Conservation (phyloP, 2,113 vertebrate genomes). For the Lasiurus borealis region DNA sequence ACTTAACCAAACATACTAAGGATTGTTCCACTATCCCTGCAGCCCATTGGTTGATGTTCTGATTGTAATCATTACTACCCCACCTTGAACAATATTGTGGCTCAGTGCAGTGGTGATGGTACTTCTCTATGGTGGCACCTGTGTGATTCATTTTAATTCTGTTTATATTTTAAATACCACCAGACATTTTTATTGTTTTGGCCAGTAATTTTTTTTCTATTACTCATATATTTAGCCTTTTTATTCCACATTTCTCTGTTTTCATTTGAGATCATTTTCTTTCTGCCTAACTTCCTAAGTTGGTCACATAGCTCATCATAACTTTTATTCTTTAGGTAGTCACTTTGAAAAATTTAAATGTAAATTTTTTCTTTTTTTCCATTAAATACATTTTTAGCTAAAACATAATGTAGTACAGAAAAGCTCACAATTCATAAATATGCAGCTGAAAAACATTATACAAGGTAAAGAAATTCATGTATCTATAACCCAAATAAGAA, state of each 20-base stretch:
- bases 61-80: slow-evolving; percentile 93
- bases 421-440: slow-evolving; percentile 32
- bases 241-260: background rate
- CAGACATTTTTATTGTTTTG: slow-evolving; percentile 11
- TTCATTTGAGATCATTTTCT: slow-evolving; percentile 16
- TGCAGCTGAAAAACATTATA: background rate
- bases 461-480: background rate
- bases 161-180: background rate
- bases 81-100: slow-evolving; percentile 81
- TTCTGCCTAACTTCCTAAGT: background rate
- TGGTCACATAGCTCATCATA: background rate
- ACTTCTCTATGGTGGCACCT: background rate
- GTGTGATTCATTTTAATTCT: background rate
- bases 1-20: slow-evolving; percentile 93
- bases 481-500: background rate
- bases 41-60: slow-evolving; percentile 97
- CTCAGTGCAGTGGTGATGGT: background rate
- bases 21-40: slow-evolving; percentile 95
- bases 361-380: background rate
- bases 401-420: slow-evolving; percentile 43
- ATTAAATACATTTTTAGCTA: background rate
- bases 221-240: background rate
- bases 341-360: slow-evolving; percentile 27
- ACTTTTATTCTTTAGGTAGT: slow-evolving; percentile 4
- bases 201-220: background rate